Percentiles rank a stretch among this genome's conserved stretches.
phyloP scores from a whole-genome alignment of 2,797 vertebrate genomes.

The Chloroceryle amazona region DNA sequence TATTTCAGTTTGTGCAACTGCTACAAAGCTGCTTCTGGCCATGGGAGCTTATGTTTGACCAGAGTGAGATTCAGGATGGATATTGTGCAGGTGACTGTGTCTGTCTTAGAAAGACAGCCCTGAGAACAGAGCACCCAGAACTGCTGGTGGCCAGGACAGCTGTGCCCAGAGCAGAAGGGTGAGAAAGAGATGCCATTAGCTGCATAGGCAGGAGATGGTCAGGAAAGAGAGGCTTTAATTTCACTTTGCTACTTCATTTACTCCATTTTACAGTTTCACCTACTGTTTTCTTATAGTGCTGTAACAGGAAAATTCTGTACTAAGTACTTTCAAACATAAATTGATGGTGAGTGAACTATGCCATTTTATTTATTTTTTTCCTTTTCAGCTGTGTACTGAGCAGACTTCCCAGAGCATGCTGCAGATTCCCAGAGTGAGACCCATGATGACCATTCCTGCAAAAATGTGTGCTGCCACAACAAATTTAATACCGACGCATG shows the following conservation, averaged over 20 bases:
- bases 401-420: background rate
- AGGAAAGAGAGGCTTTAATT: background rate
- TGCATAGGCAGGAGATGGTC: background rate
- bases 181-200: background rate
- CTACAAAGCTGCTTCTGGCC: background rate
- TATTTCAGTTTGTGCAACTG: background rate
- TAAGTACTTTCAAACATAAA: background rate
- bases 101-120: background rate
- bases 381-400: background rate
- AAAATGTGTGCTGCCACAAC: background rate
- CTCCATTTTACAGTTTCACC: background rate
- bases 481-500: background rate
- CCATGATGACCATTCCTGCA: background rate
- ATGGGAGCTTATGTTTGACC: fast-evolving
- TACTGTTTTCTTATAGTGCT: background rate
- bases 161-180: background rate
- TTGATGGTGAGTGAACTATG: background rate
- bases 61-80: background rate
- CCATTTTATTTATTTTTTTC: background rate
- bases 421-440: background rate
- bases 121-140: background rate
- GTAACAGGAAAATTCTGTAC: background rate
- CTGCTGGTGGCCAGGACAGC: background rate
- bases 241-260: background rate
- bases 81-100: background rate